These are phyloP conservation scores for Ophonus ardosiacus DNA, from an alignment of 2,888 invertebrate genomes.

Conservation along the genomic window DNA sequence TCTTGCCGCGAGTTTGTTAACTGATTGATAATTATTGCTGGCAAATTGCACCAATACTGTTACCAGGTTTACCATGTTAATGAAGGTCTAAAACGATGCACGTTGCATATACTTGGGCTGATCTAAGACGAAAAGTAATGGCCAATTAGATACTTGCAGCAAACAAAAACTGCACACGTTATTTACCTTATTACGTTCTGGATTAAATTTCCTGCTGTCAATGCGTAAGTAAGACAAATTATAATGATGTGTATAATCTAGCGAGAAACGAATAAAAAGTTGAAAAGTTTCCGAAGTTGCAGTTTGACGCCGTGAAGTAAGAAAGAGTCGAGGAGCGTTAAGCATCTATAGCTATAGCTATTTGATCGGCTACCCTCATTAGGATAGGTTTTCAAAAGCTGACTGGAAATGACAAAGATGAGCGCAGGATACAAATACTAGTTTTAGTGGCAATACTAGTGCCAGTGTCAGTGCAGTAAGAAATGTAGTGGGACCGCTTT, in stretches of 20 bases:
- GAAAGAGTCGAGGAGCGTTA: conserved; percentile 11
- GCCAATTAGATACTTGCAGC: conserved; percentile 10
- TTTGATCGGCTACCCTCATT: conserved; percentile 55
- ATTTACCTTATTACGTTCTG: not conserved
- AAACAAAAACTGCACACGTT: conserved; percentile 5
- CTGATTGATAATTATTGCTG: conserved; percentile 55
- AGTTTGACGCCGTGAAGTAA: not conserved
- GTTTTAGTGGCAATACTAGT: conserved; percentile 1
- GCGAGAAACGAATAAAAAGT: not conserved
- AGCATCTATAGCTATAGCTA: conserved; percentile 22
- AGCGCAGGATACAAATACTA: conserved; percentile 2
- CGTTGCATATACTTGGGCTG: not conserved
- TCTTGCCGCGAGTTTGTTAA: conserved; percentile 60
- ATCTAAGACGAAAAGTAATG: conserved; percentile 35
- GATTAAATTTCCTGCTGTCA: not conserved
- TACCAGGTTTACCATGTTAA: conserved; percentile 50
- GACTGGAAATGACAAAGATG: conserved; percentile 48
- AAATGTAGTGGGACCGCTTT: conserved; percentile 56
- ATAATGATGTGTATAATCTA: conserved; percentile 9
- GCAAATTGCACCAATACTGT: conserved; percentile 49
- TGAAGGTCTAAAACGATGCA: not conserved
- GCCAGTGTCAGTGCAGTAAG: conserved; percentile 29
- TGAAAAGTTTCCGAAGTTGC: not conserved
- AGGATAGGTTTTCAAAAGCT: conserved; percentile 55
- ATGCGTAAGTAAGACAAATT: not conserved